Percentiles rank a stretch among this genome's conserved stretches.
phyloP scores from a whole-genome alignment of 92 coral and sea anemone species.

The Ricordea florida region DNA sequence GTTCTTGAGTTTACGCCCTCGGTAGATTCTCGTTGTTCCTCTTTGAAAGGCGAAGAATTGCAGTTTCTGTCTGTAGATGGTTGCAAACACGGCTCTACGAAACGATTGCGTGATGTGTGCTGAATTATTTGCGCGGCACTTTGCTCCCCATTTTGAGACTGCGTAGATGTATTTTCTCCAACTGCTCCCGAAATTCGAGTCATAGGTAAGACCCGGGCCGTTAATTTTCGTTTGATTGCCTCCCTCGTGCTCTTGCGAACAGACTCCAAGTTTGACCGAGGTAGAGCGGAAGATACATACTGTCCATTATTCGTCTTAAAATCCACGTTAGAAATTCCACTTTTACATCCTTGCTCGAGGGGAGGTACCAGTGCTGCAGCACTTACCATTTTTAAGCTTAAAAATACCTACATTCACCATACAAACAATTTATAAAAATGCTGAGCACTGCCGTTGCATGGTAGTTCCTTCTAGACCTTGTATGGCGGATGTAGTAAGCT shows the following conservation, averaged over 20 bases:
- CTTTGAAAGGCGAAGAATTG: too few species aligned
- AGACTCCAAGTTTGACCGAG: not conserved
- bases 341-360: not conserved
- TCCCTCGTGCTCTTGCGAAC: slow-evolving; percentile 30
- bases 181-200: slow-evolving; percentile 39
- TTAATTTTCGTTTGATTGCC: slow-evolving; percentile 52
- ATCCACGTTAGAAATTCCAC: slow-evolving; percentile 8
- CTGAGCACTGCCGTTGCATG: not conserved
- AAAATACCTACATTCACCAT: not conserved
- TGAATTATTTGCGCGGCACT: too few species aligned
- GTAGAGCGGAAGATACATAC: slow-evolving; percentile 22
- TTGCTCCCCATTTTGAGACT: too few species aligned
- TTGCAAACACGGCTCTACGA: too few species aligned
- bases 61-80: too few species aligned
- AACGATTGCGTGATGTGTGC: too few species aligned
- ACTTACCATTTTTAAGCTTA: not conserved
- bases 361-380: not conserved
- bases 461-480: not conserved
- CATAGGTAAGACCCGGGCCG: slow-evolving; percentile 87
- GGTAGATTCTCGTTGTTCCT: too few species aligned
- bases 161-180: too few species aligned
- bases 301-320: not conserved
- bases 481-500: slow-evolving; percentile 15
- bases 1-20: too few species aligned
- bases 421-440: not conserved